Evolutionary conservation across 2,113 vertebrate species (phyloP).

Genomic region (Phycodurus eques): DNA sequence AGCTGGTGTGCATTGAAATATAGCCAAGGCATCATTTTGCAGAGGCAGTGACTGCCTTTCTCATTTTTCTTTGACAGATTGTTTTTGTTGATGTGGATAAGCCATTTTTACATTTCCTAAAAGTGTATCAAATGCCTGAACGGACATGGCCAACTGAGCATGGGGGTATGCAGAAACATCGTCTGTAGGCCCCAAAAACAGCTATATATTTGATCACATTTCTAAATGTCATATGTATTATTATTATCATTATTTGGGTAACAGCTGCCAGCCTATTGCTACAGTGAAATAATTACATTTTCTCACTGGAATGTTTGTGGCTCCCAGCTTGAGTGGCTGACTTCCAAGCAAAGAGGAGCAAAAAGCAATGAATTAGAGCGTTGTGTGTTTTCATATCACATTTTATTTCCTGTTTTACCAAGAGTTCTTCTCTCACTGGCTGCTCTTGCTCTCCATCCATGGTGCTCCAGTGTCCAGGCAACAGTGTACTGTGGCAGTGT

Average conservation of each 20-base stretch:
- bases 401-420: slow-evolving; percentile 61
- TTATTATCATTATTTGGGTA: slow-evolving; percentile 49
- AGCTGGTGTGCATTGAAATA: slow-evolving; percentile 62
- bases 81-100: slow-evolving; percentile 21
- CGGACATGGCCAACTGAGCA: slow-evolving; percentile 20
- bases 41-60: slow-evolving; percentile 25
- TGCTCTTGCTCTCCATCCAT: slow-evolving; percentile 12
- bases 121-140: slow-evolving; percentile 18
- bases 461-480: slow-evolving; percentile 33
- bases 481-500: slow-evolving; percentile 45
- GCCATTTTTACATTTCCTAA: slow-evolving; percentile 35
- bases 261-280: slow-evolving; percentile 43
- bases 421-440: slow-evolving; percentile 42
- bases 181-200: slow-evolving; percentile 28
- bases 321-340: slow-evolving; percentile 47
- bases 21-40: slow-evolving; percentile 49
- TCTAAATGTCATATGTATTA: slow-evolving; percentile 43
- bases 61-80: slow-evolving; percentile 38
- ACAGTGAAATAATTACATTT: slow-evolving; percentile 56
- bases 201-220: slow-evolving; percentile 5
- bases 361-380: slow-evolving; percentile 49
- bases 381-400: slow-evolving; percentile 66
- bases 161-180: slow-evolving; percentile 11
- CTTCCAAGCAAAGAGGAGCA: slow-evolving; percentile 49
- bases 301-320: slow-evolving; percentile 39